phyloP scores from a whole-genome alignment of 2,797 vertebrate species.

The Pseudomugil tenellus region DNA sequence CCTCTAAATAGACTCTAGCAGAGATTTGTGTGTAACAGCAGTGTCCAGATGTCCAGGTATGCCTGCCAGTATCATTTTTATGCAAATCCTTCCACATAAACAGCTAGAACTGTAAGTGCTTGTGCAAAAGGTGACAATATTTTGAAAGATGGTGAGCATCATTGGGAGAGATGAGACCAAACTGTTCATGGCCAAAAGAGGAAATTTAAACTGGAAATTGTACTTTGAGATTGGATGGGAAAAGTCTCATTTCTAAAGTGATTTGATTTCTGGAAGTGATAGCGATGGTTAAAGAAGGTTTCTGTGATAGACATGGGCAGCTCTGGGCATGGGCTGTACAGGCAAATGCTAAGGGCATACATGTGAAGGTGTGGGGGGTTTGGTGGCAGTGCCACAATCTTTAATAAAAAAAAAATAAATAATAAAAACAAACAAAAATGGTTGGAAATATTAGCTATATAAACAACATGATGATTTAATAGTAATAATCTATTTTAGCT shows the following conservation, averaged over 20 bases:
- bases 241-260: constrained; percentile 49
- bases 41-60: constrained; percentile 63
- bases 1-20: constrained; percentile 48
- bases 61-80: constrained; percentile 69
- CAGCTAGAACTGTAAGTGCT: constrained; percentile 47
- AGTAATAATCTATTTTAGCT: no score
- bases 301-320: neutral
- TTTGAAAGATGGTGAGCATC: constrained; percentile 48
- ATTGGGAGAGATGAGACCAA: constrained; percentile 40
- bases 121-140: constrained; percentile 46
- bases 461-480: no score
- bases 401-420: no score
- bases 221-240: constrained; percentile 34
- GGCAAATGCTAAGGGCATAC: no score
- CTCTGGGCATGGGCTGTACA: no score
- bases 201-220: constrained; percentile 47
- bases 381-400: no score
- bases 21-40: constrained; percentile 52
- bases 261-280: constrained; percentile 52
- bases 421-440: no score
- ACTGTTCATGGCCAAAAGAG: constrained; percentile 32
- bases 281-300: constrained; percentile 24
- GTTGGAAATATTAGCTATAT: no score
- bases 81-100: constrained; percentile 64
- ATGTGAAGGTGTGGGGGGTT: no score